Evolutionary conservation across 2,888 invertebrate species (phyloP), one percentile per base, ranked within the genome.

Genomic region (Meloe dianella): DNA sequence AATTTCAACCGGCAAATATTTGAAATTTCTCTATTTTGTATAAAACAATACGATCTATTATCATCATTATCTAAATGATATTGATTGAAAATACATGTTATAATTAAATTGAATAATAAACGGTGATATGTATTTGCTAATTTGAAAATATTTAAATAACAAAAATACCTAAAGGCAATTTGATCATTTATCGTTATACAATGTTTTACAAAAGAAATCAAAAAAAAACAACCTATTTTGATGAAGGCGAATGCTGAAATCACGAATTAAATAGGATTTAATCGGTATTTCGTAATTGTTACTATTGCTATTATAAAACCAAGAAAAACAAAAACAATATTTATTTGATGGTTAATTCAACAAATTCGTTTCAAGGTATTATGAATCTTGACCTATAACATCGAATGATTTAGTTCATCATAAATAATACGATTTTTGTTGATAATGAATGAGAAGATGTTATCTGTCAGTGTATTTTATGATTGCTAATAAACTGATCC

Each of bases 111-210:
- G 24, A 61, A 12, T 47, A 61, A 65, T 41, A 60, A 35, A 60
- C 64, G 56, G 41, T 57, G 47, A 63, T 63, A 64, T 51, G 59
- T 64, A 41, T 61, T 63, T 62, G 68, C 62, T 60, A 63, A 71
- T 69, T 61, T 67, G 66, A 68, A 71, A 64, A 64, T 71, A 59
- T 64, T 58, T 32, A 63, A 62, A 69, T 69, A 69, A 69, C 61
- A 69, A 69, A 17, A 71, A 69, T 71, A 69, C 65, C 57, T 65
- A 66, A 68, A 70, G 24, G 58, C 67, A 64, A 64, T 68, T 74
- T n/a, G 77, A 76, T 77, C 75, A 60, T 75, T 73, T 73, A 75
- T 75, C 63, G 75, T 65, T 64, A 59, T 63, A 64, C 65, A n/a
- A n/a, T n/a, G n/a, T n/a, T n/a, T n/a, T n/a, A n/a, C n/a, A n/a